Base-by-base conservation (phyloP, 2,888 invertebrate genomes). In the Saturnia pavonia region DNA sequence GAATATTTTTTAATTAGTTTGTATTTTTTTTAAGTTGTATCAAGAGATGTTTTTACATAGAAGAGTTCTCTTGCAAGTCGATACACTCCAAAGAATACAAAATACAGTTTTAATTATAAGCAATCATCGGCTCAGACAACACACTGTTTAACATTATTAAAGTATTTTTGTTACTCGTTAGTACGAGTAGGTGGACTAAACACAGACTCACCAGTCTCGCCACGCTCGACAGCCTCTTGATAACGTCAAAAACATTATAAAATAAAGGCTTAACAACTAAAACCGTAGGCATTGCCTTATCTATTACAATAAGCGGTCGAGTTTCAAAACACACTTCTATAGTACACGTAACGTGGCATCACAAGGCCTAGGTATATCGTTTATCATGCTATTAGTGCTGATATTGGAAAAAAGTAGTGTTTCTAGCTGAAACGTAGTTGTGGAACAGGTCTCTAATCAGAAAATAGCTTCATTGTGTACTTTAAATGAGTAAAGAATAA, bases 211-310 rank as follows among this genome's bases (percentile, higher is more conserved):
- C 45, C 16, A 6, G 45, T 43, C 63, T 43, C 63, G 69, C 63
- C 65, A 69, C 65, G 69, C 69, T 69, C 51, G 65, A 69, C 25
- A 51, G 69, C 69, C 51, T 65, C 7, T 69, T 40, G 69, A 69
- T 69, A 69, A 69, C 65, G 65, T 66, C 60, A 69, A 69, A 69
- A 66, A 69, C 65, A 69, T 66, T 69, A 66, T 25, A 65, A 63
- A 65, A 69, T 63, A 51, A 69, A 51, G 69, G 65, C 66, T 65
- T 48, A 43, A 63, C 48, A 69, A 51, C 27, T 60, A 27, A 12
- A 27, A 14, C 14, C 14, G 14, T 1, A 60, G 57, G 16, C 27
- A 14, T 25, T 14, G 6, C 14, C 25, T 60, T 60, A 60, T 60
- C 57, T 60, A 14, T 60, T 12, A 6, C 25, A 14, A 4, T 27